Evolutionary conservation across 2,113 vertebrate species (phyloP).

Genomic region (Brachyistius frenatus): DNA sequence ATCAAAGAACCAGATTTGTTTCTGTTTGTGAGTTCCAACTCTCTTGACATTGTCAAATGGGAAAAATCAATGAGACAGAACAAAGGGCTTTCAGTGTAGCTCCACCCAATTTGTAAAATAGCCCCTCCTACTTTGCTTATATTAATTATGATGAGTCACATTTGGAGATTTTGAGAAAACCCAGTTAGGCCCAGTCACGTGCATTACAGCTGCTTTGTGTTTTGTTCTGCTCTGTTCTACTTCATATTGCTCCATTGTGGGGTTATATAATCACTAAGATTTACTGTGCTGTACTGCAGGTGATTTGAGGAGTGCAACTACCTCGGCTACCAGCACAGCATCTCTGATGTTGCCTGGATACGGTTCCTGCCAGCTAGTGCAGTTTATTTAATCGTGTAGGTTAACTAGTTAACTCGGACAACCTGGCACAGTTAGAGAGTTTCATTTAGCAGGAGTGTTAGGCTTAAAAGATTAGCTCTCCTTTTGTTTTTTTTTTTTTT

Average conservation of each 20-base stretch:
- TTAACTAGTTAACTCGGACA: constrained; percentile 42
- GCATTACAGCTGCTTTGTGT: not conserved
- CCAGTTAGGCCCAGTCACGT: not conserved
- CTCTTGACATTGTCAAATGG: too few relatives aligned
- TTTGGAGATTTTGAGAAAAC: too few relatives aligned
- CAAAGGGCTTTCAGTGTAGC: too few relatives aligned
- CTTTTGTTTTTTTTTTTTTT: not conserved
- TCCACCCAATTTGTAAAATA: too few relatives aligned
- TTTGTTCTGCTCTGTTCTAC: not conserved
- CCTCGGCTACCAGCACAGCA: not conserved
- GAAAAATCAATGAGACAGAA: too few relatives aligned
- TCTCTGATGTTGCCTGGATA: constrained; percentile 63
- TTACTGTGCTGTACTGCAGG: constrained; percentile 8
- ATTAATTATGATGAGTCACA: too few relatives aligned
- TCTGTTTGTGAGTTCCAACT: too few relatives aligned
- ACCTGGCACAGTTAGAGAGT: constrained; percentile 7
- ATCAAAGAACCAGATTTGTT: too few relatives aligned
- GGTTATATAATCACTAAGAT: not conserved
- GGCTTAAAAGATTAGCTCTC: not conserved
- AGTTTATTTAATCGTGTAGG: constrained; percentile 39
- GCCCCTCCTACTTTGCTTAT: too few relatives aligned
- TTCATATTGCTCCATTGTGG: not conserved
- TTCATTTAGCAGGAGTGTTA: not conserved
- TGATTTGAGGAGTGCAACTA: constrained; percentile 3
- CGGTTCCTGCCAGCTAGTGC: constrained; percentile 35